These are phyloP conservation scores for Lithosia quadra DNA, from an alignment of 2,888 invertebrate genomes.

Conservation along the genomic window DNA sequence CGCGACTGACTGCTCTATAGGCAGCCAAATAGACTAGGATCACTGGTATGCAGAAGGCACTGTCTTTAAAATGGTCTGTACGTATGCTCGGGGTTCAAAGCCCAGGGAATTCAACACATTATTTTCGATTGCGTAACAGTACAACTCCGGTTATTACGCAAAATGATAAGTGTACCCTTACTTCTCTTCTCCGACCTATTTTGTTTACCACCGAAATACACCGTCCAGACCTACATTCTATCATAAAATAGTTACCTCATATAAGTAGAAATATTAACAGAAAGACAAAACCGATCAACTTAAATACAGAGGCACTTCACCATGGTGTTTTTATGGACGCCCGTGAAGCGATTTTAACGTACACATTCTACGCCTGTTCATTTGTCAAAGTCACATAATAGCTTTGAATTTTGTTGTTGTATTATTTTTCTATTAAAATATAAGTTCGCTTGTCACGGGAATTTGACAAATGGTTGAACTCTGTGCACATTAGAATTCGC, in stretches of 20 bases:
- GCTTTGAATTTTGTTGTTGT: conserved; percentile 33
- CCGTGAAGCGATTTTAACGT: conserved; percentile 40
- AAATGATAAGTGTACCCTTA: conserved; percentile 37
- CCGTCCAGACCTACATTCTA: conserved; percentile 34
- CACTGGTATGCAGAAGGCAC: conserved; percentile 84
- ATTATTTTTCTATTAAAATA: conserved; percentile 22
- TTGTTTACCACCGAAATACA: conserved; percentile 14
- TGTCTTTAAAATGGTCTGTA: conserved; percentile 53
- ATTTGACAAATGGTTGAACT: conserved; percentile 47
- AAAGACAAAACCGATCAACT: conserved; percentile 49
- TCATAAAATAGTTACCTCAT: conserved; percentile 40
- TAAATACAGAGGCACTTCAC: conserved; percentile 55
- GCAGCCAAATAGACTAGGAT: conserved; percentile 81
- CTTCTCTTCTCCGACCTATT: conserved; percentile 16
- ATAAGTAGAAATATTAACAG: conserved; percentile 55
- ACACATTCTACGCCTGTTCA: conserved; percentile 35
- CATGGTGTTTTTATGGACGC: conserved; percentile 49
- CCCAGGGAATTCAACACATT: conserved; percentile 23
- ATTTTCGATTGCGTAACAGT: conserved; percentile 57
- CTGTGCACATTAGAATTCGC: conserved; percentile 46
- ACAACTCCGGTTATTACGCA: conserved; percentile 71
- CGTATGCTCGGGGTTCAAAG: conserved; percentile 25
- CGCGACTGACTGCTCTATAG: conserved; percentile 74
- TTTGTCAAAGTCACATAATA: conserved; percentile 48
- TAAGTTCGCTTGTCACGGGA: conserved; percentile 35